phyloP scores from a whole-genome alignment of 2,797 vertebrate species.

The Simalia tracyae region DNA sequence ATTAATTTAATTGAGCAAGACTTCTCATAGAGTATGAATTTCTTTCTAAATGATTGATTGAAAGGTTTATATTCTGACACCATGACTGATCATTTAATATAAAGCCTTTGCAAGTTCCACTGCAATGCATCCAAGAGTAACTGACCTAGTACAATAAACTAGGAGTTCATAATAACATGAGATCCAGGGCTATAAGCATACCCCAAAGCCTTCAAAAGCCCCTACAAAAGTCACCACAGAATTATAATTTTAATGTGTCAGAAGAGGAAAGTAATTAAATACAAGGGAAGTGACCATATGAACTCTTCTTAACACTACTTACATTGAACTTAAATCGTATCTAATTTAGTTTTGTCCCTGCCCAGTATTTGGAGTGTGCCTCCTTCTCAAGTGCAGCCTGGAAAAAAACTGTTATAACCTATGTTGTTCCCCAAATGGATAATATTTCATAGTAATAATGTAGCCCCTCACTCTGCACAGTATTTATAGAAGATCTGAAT shows the following conservation, averaged over 20 bases:
- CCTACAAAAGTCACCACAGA: not conserved
- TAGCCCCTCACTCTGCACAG: not conserved
- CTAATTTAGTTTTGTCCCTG: not conserved
- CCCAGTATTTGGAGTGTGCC: not conserved
- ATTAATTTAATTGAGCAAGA: not conserved
- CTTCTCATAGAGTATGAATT: not conserved
- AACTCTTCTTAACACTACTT: not conserved
- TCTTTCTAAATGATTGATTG: not conserved
- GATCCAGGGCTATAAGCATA: not conserved
- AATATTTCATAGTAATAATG: not conserved
- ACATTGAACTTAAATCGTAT: not conserved
- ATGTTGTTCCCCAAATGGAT: constrained; percentile 1
- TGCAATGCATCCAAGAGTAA: not conserved
- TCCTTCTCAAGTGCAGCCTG: too few species aligned
- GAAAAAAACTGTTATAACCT: not conserved
- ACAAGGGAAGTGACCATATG: not conserved
- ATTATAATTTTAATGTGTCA: not conserved
- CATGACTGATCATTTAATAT: not conserved
- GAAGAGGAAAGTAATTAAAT: not conserved
- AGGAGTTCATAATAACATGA: not conserved
- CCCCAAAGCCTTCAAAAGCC: not conserved
- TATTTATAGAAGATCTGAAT: not conserved
- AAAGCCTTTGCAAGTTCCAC: not conserved
- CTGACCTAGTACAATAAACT: not conserved
- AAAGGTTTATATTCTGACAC: not conserved